phyloP scores from a whole-genome alignment of 2,888 invertebrate genomes.

The Aporophyla nigra region DNA sequence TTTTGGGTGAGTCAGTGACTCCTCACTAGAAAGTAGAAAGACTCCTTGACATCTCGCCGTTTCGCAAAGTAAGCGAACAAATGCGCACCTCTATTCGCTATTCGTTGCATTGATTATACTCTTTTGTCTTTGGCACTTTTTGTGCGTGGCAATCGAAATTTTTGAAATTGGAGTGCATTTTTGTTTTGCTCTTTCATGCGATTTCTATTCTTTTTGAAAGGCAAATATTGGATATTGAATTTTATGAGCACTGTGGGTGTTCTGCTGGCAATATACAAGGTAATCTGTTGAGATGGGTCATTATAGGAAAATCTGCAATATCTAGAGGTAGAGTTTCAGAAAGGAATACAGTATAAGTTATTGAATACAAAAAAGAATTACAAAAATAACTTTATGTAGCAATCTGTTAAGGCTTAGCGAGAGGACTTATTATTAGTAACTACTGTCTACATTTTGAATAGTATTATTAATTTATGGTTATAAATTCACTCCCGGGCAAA shows the following conservation, averaged over 20 bases:
- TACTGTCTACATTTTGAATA: not conserved
- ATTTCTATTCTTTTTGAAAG: slow-evolving; percentile 34
- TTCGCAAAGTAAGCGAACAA: slow-evolving; percentile 85
- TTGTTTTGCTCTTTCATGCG: slow-evolving; percentile 67
- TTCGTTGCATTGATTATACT: slow-evolving; percentile 78
- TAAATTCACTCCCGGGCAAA: not conserved
- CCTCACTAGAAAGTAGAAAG: slow-evolving; percentile 53
- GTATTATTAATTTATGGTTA: not conserved
- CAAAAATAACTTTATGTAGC: no score
- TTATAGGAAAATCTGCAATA: not conserved
- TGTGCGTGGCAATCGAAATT: slow-evolving; percentile 78
- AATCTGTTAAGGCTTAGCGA: not conserved
- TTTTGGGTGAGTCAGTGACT: slow-evolving; percentile 86
- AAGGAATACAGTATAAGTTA: not conserved
- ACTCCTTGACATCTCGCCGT: slow-evolving; percentile 65
- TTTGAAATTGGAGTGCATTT: slow-evolving; percentile 77
- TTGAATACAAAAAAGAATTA: no score
- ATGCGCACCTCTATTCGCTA: slow-evolving; percentile 80
- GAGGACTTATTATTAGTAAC: not conserved
- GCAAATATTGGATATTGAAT: slow-evolving; percentile 30
- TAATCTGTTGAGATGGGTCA: not conserved
- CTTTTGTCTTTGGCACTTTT: slow-evolving; percentile 82
- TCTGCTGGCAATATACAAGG: not conserved
- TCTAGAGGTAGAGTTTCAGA: not conserved
- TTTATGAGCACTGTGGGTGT: slow-evolving; percentile 34